Evolutionary conservation across 2,797 vertebrate genomes (phyloP), one percentile per base, ranked within the genome.

Genomic region (Apogon talboti): DNA sequence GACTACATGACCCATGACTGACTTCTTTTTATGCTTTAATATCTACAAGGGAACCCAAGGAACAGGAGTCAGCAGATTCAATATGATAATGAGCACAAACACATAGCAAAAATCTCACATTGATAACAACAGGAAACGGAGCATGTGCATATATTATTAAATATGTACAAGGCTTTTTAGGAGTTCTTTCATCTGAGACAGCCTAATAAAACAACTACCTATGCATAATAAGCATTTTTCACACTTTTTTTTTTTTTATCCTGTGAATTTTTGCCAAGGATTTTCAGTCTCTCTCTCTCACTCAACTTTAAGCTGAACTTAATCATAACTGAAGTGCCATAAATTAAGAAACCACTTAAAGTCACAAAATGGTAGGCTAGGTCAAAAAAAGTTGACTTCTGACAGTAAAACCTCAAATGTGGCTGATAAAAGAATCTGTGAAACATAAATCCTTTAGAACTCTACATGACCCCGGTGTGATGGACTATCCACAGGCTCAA

Each of bases 271-370:
- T 35, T 33, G 37, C n/a, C 48, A 11, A 58, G 13, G 33, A 57
- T 51, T 54, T 56, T 28, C 2, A 60, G 30, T 40, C 7, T 48
- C 35, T 71, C 11, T 46, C 56, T 41, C 41, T 42, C 46, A 44
- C n/a, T 46, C 49, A 52, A 62, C 62, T 37, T 49, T 54, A 66
- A 66, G 49, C 66, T 74, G 24, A 71, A 77, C 62, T 67, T 65
- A 67, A 81, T 70, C 43, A 16, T 77, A 81, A 79, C 33, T 81
- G 44, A 79, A 74, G 66, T 52, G 71, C 47, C 72, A 77, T 84
- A 82, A 86, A 86, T 82, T 71, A 78, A 47, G 53, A 85, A 86
- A 74, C 74, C 78, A 77, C 84, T 74, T 72, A 56, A 66, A 73
- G 70, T 81, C 66, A 58, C 69, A 72, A 83, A 86, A 84, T 88